phyloP scores from a whole-genome alignment of 2,113 vertebrate genomes.

The Mastomys coucha region DNA sequence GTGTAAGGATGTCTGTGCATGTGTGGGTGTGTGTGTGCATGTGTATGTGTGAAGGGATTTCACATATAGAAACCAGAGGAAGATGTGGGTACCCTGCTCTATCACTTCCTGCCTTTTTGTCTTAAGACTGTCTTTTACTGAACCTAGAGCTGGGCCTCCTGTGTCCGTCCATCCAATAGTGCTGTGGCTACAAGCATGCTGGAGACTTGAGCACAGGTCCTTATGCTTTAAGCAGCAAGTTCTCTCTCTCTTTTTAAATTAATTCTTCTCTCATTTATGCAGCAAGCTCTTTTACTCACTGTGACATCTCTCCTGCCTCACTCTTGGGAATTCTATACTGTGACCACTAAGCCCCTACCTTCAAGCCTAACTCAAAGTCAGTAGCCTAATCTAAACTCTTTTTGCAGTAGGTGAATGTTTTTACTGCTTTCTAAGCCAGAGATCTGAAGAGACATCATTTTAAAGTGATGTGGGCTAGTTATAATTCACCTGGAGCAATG shows the following conservation, averaged over 20 bases:
- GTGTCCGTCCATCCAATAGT: neutral
- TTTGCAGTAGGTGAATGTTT: neutral
- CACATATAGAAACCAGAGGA: neutral
- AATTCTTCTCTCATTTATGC: neutral
- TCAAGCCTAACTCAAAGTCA: neutral
- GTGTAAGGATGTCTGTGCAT: neutral
- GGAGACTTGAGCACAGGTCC: neutral
- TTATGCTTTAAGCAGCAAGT: neutral
- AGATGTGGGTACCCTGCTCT: neutral
- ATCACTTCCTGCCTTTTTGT: neutral
- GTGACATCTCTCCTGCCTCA: neutral
- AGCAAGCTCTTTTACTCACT: neutral
- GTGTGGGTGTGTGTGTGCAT: too few relatives aligned
- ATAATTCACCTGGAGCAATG: conserved; percentile 20
- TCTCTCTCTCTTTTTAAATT: neutral
- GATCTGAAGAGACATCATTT: conserved; percentile 37
- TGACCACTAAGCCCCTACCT: neutral
- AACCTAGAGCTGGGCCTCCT: neutral
- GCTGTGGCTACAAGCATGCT: too few relatives aligned
- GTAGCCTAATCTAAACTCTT: neutral
- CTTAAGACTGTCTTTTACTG: neutral
- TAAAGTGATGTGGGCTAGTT: conserved; percentile 59
- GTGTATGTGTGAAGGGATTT: neutral
- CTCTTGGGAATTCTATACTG: neutral
- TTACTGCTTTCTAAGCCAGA: conserved; percentile 27